Percentiles rank a stretch among this genome's conserved stretches.
phyloP scores from a whole-genome alignment of 2,888 invertebrate genomes.

The Amiota communis region DNA sequence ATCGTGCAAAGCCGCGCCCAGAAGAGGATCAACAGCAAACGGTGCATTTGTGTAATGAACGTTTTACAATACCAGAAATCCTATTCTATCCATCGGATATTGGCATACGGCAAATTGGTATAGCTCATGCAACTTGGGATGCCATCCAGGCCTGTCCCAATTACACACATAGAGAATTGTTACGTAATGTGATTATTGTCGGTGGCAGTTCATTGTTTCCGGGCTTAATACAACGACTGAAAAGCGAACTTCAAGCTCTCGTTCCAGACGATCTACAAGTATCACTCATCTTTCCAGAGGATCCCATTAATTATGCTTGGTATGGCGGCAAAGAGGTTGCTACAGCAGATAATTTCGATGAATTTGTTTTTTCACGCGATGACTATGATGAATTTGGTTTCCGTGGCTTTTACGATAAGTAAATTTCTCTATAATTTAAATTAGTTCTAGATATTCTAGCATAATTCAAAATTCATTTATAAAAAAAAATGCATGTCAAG shows the following conservation, averaged over 20 bases:
- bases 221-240: constrained; percentile 86
- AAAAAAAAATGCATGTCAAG: too few species aligned
- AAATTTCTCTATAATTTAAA: not conserved
- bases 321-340: constrained; percentile 87
- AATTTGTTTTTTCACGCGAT: constrained; percentile 83
- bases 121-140: constrained; percentile 89
- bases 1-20: constrained; percentile 52
- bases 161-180: constrained; percentile 83
- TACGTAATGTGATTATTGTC: constrained; percentile 87
- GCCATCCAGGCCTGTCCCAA: constrained; percentile 83
- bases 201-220: constrained; percentile 88
- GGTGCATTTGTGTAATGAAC: constrained; percentile 90
- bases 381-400: constrained; percentile 93
- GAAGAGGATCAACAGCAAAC: constrained; percentile 76
- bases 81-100: constrained; percentile 96
- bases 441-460: constrained; percentile 25
- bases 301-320: constrained; percentile 91
- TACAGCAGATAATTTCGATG: constrained; percentile 82
- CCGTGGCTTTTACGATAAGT: constrained; percentile 50
- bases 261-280: constrained; percentile 86
- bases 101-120: constrained; percentile 91
- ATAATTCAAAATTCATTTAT: too few species aligned
- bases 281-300: constrained; percentile 80
- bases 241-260: constrained; percentile 83
- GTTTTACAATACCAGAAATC: constrained; percentile 95